Evolutionary conservation across 2,797 vertebrate genomes (phyloP), one percentile per base, ranked within the genome.

Genomic region (Sarcophilus harrisii): DNA sequence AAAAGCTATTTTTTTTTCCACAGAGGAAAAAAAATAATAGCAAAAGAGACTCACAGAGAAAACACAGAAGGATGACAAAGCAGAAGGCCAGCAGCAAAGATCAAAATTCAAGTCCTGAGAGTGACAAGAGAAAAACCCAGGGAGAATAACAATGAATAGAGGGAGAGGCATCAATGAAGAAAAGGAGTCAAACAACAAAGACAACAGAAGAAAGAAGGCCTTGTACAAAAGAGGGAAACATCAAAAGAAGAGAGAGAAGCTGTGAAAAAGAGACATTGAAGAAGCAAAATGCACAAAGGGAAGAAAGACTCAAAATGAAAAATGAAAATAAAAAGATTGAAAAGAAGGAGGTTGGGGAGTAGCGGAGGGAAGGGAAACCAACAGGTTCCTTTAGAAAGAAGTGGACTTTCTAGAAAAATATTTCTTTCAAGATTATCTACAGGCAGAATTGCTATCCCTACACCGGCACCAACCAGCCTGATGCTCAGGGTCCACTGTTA

Each of bases 101-200:
- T 94, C 95, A 97, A 90, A 97, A 95, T 95, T 97, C 73, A 91
- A 94, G 96, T 94, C 92, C 9, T 32, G 92, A 89, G 8, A 32
- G 93, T 90, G 21, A 95, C 93, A 62, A 93, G 95, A 91, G 96
- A 95, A 95, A 93, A 93, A 92, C 92, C 95, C 73, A 16, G 95
- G 91, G 97, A 95, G 93, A 97, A 92, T 90, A 96, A 93, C 96
- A 96, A 95, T 95, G 96, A 95, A 30, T 73, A 92, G 89, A 97
- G 92, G 90, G 87, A 94, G 93, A 95, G 94, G 18, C 27, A 89
- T 38, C 87, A 93, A 1, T 59, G 90, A 11, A 30, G 60, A 32
- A 32, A 57, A 89, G 3, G 90, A 97, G 89, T 87, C 38, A 38
- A 30, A 95, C 94, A 97, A 97, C 94, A 98, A 98, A 98, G 96